A percentile compares a stretch with the other conserved stretches of the same genome.
These are phyloP conservation scores for Morone saxatilis DNA, from an alignment of 2,113 vertebrate genomes.

Conservation along the genomic window DNA sequence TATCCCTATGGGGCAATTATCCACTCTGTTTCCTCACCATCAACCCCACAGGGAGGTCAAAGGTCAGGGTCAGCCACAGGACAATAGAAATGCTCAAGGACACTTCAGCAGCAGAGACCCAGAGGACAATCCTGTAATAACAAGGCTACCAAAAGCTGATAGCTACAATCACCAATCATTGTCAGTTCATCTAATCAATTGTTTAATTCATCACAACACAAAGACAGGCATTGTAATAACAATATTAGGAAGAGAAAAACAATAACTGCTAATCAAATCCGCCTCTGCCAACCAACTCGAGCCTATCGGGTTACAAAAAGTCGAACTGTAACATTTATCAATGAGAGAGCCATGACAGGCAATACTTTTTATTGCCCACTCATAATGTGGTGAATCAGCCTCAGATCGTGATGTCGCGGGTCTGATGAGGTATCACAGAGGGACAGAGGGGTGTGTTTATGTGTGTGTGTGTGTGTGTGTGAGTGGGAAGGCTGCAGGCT, in stretches of 20 bases:
- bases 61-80: conserved; percentile 22
- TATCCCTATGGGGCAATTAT: not conserved
- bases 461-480: conserved; percentile 1
- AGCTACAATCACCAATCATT: not conserved
- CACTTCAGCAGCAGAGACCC: not conserved
- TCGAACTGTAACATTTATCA: not conserved
- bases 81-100: not conserved
- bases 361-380: conserved; percentile 13
- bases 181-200: not conserved
- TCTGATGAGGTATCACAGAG: not conserved
- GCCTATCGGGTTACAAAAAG: not conserved
- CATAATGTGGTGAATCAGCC: conserved; percentile 4
- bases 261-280: conserved; percentile 4
- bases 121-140: not conserved
- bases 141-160: not conserved
- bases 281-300: not conserved
- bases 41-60: not conserved
- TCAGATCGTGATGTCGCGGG: conserved; percentile 30
- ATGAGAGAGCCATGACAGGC: not conserved
- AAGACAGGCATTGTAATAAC: not conserved
- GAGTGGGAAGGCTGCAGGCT: conserved; percentile 26
- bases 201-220: not conserved
- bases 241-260: not conserved
- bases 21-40: not conserved
- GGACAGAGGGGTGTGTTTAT: not conserved